A percentile compares a stretch with the other conserved stretches of the same genome.
Evolutionary conservation across 2,797 vertebrate genomes (phyloP).

Genomic region (Helicolenus hilgendorfi): DNA sequence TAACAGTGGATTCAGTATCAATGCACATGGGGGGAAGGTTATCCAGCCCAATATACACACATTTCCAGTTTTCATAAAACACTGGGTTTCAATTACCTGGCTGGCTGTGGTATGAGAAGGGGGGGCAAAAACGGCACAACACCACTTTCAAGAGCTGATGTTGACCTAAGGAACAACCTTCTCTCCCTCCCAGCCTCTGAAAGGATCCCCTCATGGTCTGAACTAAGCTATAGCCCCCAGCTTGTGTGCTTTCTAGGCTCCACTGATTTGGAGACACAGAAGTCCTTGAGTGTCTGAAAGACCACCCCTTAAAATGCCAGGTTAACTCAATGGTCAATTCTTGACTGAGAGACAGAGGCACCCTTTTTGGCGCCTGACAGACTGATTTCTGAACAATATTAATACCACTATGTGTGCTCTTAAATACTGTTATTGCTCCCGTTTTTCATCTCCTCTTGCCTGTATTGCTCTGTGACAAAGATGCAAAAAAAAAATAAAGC

Average conservation of each 20-base stretch:
- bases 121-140: slow-evolving; percentile 63
- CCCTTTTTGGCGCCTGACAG: slow-evolving; percentile 42
- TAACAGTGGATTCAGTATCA: slow-evolving; percentile 82
- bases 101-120: slow-evolving; percentile 37
- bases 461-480: not conserved
- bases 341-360: slow-evolving; percentile 39
- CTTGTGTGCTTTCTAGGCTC: slow-evolving; percentile 51
- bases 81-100: slow-evolving; percentile 78
- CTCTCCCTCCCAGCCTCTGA: slow-evolving; percentile 72
- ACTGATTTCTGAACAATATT: slow-evolving; percentile 37
- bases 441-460: not conserved
- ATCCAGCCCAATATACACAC: slow-evolving; percentile 63
- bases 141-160: slow-evolving; percentile 83
- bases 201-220: slow-evolving; percentile 83
- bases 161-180: slow-evolving; percentile 82
- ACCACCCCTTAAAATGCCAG: slow-evolving; percentile 50
- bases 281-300: slow-evolving; percentile 69
- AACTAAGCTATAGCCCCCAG: slow-evolving; percentile 48
- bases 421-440: slow-evolving; percentile 10
- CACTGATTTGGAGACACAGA: slow-evolving; percentile 75
- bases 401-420: slow-evolving; percentile 10
- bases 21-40: slow-evolving; percentile 59
- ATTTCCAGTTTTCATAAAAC: slow-evolving; percentile 81
- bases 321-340: slow-evolving; percentile 64
- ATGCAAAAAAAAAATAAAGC: slow-evolving; percentile 8